Conservation (phyloP, 2,113 vertebrate genomes). For the Oenanthe melanoleuca region DNA sequence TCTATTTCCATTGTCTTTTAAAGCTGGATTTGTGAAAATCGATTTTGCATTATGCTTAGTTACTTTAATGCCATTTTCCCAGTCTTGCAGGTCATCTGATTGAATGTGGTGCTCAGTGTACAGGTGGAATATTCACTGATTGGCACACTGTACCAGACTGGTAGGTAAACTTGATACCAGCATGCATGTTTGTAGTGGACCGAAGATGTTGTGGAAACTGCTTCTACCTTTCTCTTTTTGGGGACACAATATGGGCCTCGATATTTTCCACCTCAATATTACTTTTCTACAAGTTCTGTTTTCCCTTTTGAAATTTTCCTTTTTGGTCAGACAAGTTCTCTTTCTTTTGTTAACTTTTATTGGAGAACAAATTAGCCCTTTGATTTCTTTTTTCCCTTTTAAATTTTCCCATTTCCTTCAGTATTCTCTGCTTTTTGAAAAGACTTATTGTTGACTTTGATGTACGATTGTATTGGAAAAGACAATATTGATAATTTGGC, state of each 20-base stretch:
- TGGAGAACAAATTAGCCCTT: neutral
- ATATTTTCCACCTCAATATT: neutral
- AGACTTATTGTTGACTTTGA: neutral
- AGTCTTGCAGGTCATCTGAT: slow-evolving; percentile 88
- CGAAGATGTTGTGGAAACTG: neutral
- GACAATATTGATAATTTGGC: neutral
- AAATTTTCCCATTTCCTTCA: neutral
- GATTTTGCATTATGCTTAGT: neutral
- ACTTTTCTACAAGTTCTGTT: neutral
- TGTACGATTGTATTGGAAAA: neutral
- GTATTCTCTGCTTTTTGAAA: neutral
- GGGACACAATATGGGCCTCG: neutral
- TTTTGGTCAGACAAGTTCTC: neutral
- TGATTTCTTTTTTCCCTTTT: neutral
- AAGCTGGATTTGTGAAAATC: neutral
- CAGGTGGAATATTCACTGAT: slow-evolving; percentile 89
- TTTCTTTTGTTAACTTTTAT: neutral
- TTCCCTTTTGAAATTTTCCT: neutral
- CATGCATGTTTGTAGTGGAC: neutral
- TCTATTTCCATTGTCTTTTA: neutral
- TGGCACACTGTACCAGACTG: slow-evolving; percentile 85
- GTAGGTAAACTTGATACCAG: slow-evolving; percentile 60
- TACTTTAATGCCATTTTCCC: neutral
- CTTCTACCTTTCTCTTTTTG: neutral
- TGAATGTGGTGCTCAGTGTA: slow-evolving; percentile 87